Percentiles rank a stretch among this genome's conserved stretches.
phyloP scores from a whole-genome alignment of 2,113 vertebrate genomes.

The Onychorhynchus coronatus region DNA sequence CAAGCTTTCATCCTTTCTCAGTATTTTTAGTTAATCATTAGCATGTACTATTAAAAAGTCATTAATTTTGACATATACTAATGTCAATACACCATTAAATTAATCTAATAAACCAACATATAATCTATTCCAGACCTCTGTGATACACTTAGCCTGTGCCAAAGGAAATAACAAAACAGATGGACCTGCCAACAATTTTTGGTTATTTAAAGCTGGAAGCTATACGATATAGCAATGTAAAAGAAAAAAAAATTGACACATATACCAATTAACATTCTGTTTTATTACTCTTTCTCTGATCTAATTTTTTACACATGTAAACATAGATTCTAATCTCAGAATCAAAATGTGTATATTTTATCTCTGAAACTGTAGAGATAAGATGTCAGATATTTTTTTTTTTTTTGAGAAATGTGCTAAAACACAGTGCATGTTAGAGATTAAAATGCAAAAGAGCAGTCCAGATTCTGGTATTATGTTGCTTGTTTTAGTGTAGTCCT shows the following conservation, averaged over 20 bases:
- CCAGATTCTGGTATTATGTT: neutral
- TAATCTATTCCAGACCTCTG: neutral
- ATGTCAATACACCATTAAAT: neutral
- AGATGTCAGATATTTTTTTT: neutral
- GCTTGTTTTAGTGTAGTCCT: neutral
- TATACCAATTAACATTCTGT: neutral
- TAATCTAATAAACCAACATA: neutral
- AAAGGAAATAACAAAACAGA: neutral
- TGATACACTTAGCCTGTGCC: neutral
- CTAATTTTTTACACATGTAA: neutral
- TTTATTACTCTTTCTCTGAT: neutral
- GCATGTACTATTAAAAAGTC: slow-evolving; percentile 1
- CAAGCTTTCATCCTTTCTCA: neutral
- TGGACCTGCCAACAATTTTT: neutral
- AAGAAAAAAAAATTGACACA: neutral
- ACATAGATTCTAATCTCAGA: neutral
- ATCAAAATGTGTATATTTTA: neutral
- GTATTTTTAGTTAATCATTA: neutral
- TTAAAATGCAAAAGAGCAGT: neutral
- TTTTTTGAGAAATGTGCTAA: neutral
- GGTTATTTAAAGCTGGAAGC: neutral
- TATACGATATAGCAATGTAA: neutral
- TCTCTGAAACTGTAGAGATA: neutral
- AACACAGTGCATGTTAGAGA: neutral
- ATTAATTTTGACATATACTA: neutral